Base-by-base conservation (phyloP, 2,888 invertebrate genomes). In the Imbricaverruca yamaguchii region DNA sequence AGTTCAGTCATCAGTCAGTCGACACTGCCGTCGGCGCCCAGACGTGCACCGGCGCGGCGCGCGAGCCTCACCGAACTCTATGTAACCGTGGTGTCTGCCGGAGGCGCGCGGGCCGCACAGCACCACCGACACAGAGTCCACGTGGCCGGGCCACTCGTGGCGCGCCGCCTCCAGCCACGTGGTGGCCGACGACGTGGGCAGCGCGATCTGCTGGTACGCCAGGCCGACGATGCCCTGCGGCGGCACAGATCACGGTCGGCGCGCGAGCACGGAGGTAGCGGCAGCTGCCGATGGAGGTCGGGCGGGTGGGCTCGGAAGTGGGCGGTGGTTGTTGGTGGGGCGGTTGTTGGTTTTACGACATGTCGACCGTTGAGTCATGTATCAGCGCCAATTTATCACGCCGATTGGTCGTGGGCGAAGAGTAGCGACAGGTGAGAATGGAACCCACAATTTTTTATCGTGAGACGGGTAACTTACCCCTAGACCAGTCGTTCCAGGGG, bases 211-310 rank as follows among this genome's bases (percentile, higher is more conserved):
- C 23, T 87, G 85, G 84, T 91, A 91, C 0, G 90, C 91, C 69
- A 91, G 84, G 8, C 91, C 91, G 23, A 91, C 86, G 69, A 91
- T 89, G 81, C 91, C 88, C 74, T 74, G 74, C 18, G 88, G 88
- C 18, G 9, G 18, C n/a, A n/a, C 18, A 63, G 1, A 18, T 8
- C 13, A 18, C 15, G 21, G 18, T 18, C 7, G n/a, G 23, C 1
- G n/a, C 12, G 23, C 0, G 8, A 8, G 23, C 9, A 23, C 3
- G n/a, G 23, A n/a, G 65, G 8, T 8, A 10, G 10, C 8, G 23
- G 65, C n/a, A n/a, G n/a, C n/a, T 9, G 23, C 10, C 0, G 8
- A 23, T 0, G 3, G n/a, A n/a, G 65, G n/a, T n/a, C 9, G 3
- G n/a, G 9, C 23, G 3, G 9, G 65, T 8, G 23, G n/a, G 23